Percentiles rank a stretch among this genome's conserved stretches.
Evolutionary conservation across 2,113 vertebrate species (phyloP).

Genomic region (Corythornis cristatus): DNA sequence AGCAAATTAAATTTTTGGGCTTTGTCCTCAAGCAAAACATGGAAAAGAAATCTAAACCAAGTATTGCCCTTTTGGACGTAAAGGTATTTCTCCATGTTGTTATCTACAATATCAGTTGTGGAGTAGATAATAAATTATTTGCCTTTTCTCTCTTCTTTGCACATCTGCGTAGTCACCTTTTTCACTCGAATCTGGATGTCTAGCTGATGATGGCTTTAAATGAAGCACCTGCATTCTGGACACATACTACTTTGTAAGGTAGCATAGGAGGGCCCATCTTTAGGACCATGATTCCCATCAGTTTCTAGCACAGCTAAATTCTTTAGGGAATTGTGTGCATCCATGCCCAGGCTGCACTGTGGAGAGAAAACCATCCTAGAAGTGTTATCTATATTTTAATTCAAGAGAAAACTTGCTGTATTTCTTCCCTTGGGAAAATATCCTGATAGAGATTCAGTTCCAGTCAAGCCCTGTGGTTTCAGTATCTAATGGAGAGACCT

Average conservation of each 20-base stretch:
- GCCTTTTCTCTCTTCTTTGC: not conserved
- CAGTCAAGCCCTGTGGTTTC: not conserved
- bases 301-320: not conserved
- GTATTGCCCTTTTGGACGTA: not conserved
- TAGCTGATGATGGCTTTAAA: not conserved
- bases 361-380: not conserved
- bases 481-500: slow-evolving; percentile 23
- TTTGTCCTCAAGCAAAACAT: not conserved
- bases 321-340: not conserved
- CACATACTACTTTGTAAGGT: not conserved
- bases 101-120: not conserved
- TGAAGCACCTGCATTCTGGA: not conserved
- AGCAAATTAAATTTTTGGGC: not conserved
- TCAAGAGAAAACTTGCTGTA: not conserved
- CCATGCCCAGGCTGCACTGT: not conserved
- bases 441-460: not conserved
- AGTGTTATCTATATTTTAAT: not conserved
- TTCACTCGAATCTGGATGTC: not conserved
- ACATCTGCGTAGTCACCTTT: not conserved
- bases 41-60: not conserved
- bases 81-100: not conserved
- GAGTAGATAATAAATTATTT: not conserved
- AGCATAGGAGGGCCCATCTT: not conserved
- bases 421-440: slow-evolving; percentile 55
- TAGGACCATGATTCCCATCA: not conserved